These are phyloP conservation scores for Ranitomeya variabilis DNA, from an alignment of 2,113 vertebrate genomes.

Conservation along the genomic window DNA sequence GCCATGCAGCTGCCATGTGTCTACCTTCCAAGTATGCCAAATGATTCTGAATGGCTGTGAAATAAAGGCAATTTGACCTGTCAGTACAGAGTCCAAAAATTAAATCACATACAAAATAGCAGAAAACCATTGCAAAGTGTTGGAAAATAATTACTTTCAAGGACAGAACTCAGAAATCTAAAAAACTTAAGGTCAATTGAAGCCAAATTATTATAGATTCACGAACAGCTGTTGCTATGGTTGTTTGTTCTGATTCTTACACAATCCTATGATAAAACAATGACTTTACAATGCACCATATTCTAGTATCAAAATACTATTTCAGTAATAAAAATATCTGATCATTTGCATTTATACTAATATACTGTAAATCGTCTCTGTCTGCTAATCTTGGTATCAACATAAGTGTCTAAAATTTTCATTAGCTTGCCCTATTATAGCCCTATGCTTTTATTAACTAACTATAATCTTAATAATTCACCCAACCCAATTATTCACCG, in stretches of 20 bases:
- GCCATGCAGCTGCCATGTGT: conserved; percentile 14
- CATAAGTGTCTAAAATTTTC: background rate
- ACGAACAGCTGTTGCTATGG: background rate
- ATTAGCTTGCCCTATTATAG: background rate
- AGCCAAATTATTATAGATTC: background rate
- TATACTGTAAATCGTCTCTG: background rate
- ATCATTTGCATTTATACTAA: background rate
- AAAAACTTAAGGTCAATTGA: background rate
- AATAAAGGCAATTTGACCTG: conserved; percentile 10
- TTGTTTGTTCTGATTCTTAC: too few relatives aligned
- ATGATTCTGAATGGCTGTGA: background rate
- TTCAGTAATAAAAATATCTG: background rate
- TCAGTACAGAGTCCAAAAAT: background rate
- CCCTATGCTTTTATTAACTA: background rate
- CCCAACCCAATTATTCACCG: background rate
- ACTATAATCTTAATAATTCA: too few relatives aligned
- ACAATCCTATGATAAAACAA: too few relatives aligned
- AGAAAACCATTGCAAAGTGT: background rate
- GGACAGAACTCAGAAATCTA: background rate
- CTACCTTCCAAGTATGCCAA: background rate
- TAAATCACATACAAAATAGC: background rate
- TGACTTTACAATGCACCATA: background rate
- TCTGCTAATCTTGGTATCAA: background rate
- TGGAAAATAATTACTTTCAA: background rate
- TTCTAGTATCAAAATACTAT: background rate